These are phyloP conservation scores for Noturus placidus DNA, from an alignment of 2,113 vertebrate genomes.

Conservation along the genomic window DNA sequence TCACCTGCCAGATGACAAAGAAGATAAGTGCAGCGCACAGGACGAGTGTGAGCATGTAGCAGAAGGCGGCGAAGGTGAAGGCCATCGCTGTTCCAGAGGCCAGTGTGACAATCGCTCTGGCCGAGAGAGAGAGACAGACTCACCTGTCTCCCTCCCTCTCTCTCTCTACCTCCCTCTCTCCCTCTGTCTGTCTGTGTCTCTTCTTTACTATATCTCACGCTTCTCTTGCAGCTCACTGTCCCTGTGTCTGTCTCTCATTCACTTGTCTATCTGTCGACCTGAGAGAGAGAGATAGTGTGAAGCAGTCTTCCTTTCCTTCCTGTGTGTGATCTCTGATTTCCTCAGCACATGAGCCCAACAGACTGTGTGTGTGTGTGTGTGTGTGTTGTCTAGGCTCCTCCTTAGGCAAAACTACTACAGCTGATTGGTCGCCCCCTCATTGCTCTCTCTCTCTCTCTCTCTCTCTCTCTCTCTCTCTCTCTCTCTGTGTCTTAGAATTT, in stretches of 20 bases:
- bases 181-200: conserved; percentile 51
- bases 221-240: background rate
- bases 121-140: conserved; percentile 58
- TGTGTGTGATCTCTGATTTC: background rate
- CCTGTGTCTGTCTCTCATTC: conserved; percentile 48
- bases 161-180: conserved; percentile 45
- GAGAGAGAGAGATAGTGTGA: conserved; percentile 49
- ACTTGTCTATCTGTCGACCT: conserved; percentile 23
- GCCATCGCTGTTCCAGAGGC: conserved; percentile 81
- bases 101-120: conserved; percentile 62
- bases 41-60: conserved; percentile 97
- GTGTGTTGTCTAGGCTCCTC: conserved; percentile 19
- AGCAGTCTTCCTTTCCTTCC: background rate
- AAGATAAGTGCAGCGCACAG: conserved; percentile 95
- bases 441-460: background rate
- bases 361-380: background rate
- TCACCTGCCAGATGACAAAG: conserved; percentile 98
- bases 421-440: conserved; percentile 32
- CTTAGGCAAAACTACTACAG: conserved; percentile 4
- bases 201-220: conserved; percentile 59
- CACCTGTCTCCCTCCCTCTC: conserved; percentile 36
- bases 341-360: background rate
- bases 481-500: background rate
- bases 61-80: conserved; percentile 97
- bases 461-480: background rate